Percentiles rank a stretch among this genome's conserved stretches.
phyloP scores from a whole-genome alignment of 2,888 invertebrate genomes.

The Aporophyla lueneburgensis region DNA sequence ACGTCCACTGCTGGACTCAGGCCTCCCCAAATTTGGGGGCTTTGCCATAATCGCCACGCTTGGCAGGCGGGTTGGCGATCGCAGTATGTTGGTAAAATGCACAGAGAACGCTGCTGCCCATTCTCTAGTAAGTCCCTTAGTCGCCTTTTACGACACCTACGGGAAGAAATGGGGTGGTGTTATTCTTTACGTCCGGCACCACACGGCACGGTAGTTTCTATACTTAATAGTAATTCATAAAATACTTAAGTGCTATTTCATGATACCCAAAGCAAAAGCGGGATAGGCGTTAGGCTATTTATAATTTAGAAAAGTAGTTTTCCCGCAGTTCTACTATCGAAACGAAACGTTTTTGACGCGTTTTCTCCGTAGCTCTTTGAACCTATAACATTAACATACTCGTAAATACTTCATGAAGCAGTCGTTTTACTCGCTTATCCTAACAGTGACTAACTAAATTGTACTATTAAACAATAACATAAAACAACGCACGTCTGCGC shows the following conservation, averaged over 20 bases:
- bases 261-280: neutral
- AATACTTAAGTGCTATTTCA: neutral
- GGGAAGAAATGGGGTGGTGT: too few relatives aligned
- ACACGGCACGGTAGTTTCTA: neutral
- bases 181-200: too few relatives aligned
- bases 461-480: constrained; percentile 60
- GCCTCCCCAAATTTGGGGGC: too few relatives aligned
- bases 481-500: constrained; percentile 46
- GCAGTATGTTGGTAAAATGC: too few relatives aligned
- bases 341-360: constrained; percentile 40
- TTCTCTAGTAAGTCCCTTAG: too few relatives aligned
- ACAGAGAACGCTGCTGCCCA: too few relatives aligned
- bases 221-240: neutral
- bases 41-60: too few relatives aligned
- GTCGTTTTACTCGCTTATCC: constrained; percentile 40
- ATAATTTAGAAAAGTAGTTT: constrained; percentile 40
- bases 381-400: constrained; percentile 47
- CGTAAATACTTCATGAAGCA: constrained; percentile 55
- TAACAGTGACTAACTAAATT: constrained; percentile 48
- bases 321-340: constrained; percentile 18
- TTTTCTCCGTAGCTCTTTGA: constrained; percentile 49
- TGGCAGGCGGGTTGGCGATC: too few relatives aligned
- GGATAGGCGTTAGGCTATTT: constrained; percentile 26
- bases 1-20: too few relatives aligned
- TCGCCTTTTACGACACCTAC: too few relatives aligned